phyloP scores from a whole-genome alignment of 2,113 vertebrate species.

The Lethenteron camtschaticum region DNA sequence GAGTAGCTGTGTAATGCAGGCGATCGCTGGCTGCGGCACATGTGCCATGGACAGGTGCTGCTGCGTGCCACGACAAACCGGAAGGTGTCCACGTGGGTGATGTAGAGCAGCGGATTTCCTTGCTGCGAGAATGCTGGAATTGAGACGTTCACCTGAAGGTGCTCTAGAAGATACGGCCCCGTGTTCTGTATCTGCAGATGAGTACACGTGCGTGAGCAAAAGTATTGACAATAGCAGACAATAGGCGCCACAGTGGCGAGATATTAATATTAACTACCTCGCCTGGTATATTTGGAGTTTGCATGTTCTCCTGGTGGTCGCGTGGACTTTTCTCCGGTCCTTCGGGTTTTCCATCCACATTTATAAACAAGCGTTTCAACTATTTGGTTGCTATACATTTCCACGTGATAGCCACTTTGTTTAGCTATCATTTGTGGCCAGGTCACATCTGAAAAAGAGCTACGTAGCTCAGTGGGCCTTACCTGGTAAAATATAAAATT shows the following conservation, averaged over 20 bases:
- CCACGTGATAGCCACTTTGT: too few species aligned
- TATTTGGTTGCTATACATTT: too few species aligned
- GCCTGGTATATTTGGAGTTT: too few species aligned
- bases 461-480: too few species aligned
- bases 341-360: too few species aligned
- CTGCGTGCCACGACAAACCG: background rate
- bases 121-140: background rate
- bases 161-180: background rate
- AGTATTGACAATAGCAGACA: background rate
- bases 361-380: too few species aligned
- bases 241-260: background rate
- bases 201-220: background rate
- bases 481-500: too few species aligned
- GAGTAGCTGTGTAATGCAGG: background rate
- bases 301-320: too few species aligned
- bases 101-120: background rate
- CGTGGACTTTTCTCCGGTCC: too few species aligned
- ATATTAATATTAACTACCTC: background rate
- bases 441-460: too few species aligned
- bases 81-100: background rate
- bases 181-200: background rate
- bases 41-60: background rate
- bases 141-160: constrained; percentile 4
- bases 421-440: too few species aligned
- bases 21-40: background rate